phyloP scores from a whole-genome alignment of 2,797 vertebrate species.

The Acanthornis magna region DNA sequence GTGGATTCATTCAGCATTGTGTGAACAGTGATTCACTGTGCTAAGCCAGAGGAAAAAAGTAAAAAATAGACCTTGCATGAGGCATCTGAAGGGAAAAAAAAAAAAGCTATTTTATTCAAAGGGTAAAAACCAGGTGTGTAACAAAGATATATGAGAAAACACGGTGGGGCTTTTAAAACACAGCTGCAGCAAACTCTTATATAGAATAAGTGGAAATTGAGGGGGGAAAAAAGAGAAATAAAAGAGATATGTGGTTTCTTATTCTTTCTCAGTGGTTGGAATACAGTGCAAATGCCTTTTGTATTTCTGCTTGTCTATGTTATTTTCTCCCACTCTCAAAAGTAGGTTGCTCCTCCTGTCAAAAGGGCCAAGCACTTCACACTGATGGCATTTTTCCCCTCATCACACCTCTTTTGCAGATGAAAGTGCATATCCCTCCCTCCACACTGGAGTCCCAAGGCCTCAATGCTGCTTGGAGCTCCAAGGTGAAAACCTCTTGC shows the following conservation, averaged over 20 bases:
- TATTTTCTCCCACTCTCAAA: not conserved
- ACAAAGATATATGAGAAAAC: not conserved
- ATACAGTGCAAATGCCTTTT: not conserved
- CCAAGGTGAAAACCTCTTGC: not conserved
- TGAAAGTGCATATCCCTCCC: not conserved
- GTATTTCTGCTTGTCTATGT: not conserved
- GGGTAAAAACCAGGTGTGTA: not conserved
- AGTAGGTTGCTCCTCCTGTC: not conserved
- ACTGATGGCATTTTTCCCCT: not conserved
- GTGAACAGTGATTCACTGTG: slow-evolving; percentile 43
- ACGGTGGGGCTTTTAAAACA: not conserved
- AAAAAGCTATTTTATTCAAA: not conserved
- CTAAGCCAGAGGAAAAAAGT: not conserved
- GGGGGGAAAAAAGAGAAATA: no score
- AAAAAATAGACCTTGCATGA: not conserved
- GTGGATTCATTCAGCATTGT: slow-evolving; percentile 51
- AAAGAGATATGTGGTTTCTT: not conserved
- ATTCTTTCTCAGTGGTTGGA: not conserved
- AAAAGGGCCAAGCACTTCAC: not conserved
- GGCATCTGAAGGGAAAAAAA: not conserved
- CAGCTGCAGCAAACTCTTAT: not conserved
- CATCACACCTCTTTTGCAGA: not conserved
- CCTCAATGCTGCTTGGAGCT: not conserved
- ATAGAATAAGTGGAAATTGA: not conserved
- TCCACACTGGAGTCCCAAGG: not conserved